These are phyloP conservation scores for Notospermus geniculatus DNA, from an alignment of 1,140 invertebrate species.

Conservation along the genomic window DNA sequence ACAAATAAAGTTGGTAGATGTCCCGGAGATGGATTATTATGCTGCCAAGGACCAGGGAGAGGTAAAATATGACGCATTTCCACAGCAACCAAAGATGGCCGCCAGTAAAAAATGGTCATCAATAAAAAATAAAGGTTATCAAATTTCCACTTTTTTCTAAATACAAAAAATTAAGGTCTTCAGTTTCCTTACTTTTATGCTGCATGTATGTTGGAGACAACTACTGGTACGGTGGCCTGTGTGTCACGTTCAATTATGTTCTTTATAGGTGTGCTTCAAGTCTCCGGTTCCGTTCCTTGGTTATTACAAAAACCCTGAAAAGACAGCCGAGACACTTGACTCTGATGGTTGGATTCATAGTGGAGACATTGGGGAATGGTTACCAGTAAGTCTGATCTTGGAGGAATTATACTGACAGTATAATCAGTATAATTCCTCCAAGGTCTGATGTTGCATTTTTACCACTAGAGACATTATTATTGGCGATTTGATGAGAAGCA, in stretches of 20 bases:
- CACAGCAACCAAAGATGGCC: background rate
- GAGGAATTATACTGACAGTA: background rate
- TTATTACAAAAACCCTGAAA: slow-evolving; percentile 66
- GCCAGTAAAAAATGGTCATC: background rate
- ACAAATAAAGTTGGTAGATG: slow-evolving; percentile 91
- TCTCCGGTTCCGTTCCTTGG: slow-evolving; percentile 74
- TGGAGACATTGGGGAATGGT: slow-evolving; percentile 56
- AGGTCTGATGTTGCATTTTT: no score
- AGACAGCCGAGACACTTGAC: slow-evolving; percentile 56
- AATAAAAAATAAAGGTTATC: background rate
- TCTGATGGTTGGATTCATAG: slow-evolving; percentile 58
- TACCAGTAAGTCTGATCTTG: slow-evolving; percentile 32
- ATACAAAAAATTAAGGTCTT: no score
- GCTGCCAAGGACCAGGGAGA: slow-evolving; percentile 59
- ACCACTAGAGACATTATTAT: no score
- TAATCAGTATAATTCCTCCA: no score
- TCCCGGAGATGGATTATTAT: slow-evolving; percentile 97
- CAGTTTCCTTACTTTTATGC: no score
- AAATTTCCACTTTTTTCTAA: background rate
- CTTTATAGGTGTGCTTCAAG: slow-evolving; percentile 71
- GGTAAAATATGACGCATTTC: slow-evolving; percentile 30
- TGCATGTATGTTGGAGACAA: no score
- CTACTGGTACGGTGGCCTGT: no score
- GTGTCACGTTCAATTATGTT: no score
- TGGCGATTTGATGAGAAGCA: no score